Evolutionary conservation across 2,888 invertebrate genomes (phyloP), one percentile per base, ranked within the genome.

Genomic region (Barypeithes pellucidus): DNA sequence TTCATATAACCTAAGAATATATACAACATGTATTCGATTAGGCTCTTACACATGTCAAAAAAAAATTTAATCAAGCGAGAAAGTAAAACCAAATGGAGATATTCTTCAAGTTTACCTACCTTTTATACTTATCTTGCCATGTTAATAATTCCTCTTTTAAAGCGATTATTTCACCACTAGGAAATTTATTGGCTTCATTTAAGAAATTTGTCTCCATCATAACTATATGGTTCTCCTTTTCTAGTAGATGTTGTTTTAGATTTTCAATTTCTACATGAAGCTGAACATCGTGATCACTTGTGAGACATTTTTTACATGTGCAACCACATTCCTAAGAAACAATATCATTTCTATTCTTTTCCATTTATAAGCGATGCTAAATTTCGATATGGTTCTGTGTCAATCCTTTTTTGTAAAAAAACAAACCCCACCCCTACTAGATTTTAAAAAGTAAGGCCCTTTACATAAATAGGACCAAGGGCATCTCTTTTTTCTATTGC

Each of bases 41-140:
- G 16, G 18, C 1, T 7, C 18, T 18, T 39, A 39, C 12, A 11
- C 39, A 39, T 4, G 33, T n/a, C n/a, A n/a, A n/a, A n/a, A n/a
- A n/a, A n/a, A n/a, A n/a, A n/a, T n/a, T n/a, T n/a, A 29, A 9
- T 2, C 8, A 29, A 29, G 1, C 5, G 9, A 29, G 7, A 29
- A 29, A 29, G 9, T 4, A 29, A 29, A 2, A 29, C 1, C 29
- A 29, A 29, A 7, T n/a, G 29, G 7, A 29, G 29, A 29, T 29
- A 24, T 24, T 24, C 2, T 8, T 3, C 39, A n/a, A 39, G 12
- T 39, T n/a, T n/a, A 9, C 24, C 3, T 76, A 91, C 94, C 94
- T 91, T 85, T 94, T 94, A 88, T 97, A 97, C 88, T 97, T 96
- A 84, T 97, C 97, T 84, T 95, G 92, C 93, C 96, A 96, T 79